Evolutionary conservation across 2,888 invertebrate species (phyloP), one percentile per base, ranked within the genome.

Genomic region (Acleris cristana): DNA sequence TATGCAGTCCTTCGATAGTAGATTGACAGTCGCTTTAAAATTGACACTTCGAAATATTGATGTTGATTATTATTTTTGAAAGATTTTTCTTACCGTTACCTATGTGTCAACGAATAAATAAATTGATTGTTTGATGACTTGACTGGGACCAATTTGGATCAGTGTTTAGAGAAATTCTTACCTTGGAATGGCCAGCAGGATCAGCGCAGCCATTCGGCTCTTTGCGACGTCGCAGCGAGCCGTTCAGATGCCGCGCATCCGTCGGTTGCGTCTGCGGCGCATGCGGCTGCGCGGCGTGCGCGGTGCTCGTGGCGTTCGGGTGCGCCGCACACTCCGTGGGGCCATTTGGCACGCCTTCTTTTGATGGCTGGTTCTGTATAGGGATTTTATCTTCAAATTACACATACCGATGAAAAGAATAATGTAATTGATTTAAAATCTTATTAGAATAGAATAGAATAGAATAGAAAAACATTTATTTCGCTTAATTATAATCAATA

Each of bases 191-290:
- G 65, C 83, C 68, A 49, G 78, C 74, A 62, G 80, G 80, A 66
- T 86, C 86, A 63, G 78, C 77, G 70, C 85, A 85, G 71, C 86
- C 89, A 76, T 88, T 87, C 69, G 79, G 82, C 49, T 85, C 73
- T 56, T 82, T 79, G 67, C 84, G 80, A 58, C 83, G 80, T 40
- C 81, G 81, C 77, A 84, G 76, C 45, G 86, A 78, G 72, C 88
- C 90, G 81, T 88, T 89, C 76, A 82, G 74, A 58, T 80, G 84
- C 12, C 81, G 76, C 59, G 79, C 44, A 57, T 83, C 86, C 60
- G 71, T 19, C 44, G 70, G n/a, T 49, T 57, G 65, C 23, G 60
- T 6, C 49, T 23, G 54, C 68, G 23, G 70, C 70, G 40, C 53
- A 64, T 34, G 34, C 34, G 40, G 12, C n/a, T n/a, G 26, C 57